Evolutionary conservation across 2,888 invertebrate species (phyloP).

Genomic region (Strigamia crassipes): DNA sequence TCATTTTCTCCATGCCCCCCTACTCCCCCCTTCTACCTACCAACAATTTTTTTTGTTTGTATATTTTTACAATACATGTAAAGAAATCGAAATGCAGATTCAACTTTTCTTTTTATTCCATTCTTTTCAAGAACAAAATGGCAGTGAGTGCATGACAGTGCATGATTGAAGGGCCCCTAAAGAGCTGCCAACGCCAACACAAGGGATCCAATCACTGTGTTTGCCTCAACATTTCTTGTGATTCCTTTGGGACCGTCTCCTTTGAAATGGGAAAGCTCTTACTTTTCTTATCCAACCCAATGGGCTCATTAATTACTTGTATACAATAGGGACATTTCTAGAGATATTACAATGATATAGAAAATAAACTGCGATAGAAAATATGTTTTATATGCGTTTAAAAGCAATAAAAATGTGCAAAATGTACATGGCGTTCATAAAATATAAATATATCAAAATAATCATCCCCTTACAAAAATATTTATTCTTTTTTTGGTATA

Average conservation of each 20-base stretch:
- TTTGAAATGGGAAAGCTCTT: not conserved
- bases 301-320: constrained; percentile 25
- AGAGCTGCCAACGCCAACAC: constrained; percentile 31
- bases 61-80: not conserved
- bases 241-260: not conserved
- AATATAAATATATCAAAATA: too few relatives aligned
- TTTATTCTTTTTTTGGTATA: too few relatives aligned
- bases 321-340: not conserved
- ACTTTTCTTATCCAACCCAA: not conserved
- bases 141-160: not conserved
- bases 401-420: not conserved
- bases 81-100: not conserved
- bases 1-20: not conserved
- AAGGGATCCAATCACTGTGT: constrained; percentile 32
- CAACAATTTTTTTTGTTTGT: not conserved
- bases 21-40: not conserved
- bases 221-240: not conserved
- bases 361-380: not conserved
- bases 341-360: constrained; percentile 4
- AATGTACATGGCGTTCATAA: not conserved
- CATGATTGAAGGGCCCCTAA: constrained; percentile 15
- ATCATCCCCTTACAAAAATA: too few relatives aligned
- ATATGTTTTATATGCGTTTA: not conserved
- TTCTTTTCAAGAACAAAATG: not conserved
- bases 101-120: not conserved